These are phyloP conservation scores for Lissocephala sabroskyi DNA, from an alignment of 2,888 invertebrate genomes.

Conservation along the genomic window DNA sequence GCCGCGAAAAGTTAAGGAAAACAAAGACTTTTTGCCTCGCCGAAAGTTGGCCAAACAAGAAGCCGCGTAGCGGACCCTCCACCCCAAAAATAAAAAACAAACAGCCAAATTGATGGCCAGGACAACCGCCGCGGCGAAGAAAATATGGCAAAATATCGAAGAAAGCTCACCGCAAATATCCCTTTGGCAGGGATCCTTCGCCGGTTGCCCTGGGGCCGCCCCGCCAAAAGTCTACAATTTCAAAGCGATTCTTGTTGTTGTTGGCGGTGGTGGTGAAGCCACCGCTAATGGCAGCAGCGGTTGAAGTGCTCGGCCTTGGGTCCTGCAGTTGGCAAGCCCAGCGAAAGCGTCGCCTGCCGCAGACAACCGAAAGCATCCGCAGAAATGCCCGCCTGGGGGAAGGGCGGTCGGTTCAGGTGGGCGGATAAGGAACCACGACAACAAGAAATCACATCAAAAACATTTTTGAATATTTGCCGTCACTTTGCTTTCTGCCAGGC, in stretches of 20 bases:
- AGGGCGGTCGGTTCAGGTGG: no score
- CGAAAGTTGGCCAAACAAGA: conserved; percentile 37
- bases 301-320: conserved; percentile 20
- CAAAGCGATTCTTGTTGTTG: conserved; percentile 44
- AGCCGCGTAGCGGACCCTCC: conserved; percentile 19
- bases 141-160: conserved; percentile 23
- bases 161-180: conserved; percentile 48
- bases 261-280: conserved; percentile 14
- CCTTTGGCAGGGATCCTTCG: conserved; percentile 59
- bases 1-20: conserved; percentile 35
- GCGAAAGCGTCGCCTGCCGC: conserved; percentile 38
- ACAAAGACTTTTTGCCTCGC: no score
- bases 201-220: conserved; percentile 15
- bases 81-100: conserved; percentile 14
- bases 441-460: conserved; percentile 63
- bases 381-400: no score
- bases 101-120: conserved; percentile 1
- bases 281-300: conserved; percentile 5
- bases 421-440: conserved; percentile 34
- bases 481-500: conserved; percentile 46
- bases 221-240: conserved; percentile 55
- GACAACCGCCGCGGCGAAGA: not conserved
- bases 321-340: conserved; percentile 17
- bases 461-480: conserved; percentile 65
- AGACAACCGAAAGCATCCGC: conserved; percentile 41